phyloP scores from a whole-genome alignment of 1,140 invertebrate species.

The Drosophila grimshawi region DNA sequence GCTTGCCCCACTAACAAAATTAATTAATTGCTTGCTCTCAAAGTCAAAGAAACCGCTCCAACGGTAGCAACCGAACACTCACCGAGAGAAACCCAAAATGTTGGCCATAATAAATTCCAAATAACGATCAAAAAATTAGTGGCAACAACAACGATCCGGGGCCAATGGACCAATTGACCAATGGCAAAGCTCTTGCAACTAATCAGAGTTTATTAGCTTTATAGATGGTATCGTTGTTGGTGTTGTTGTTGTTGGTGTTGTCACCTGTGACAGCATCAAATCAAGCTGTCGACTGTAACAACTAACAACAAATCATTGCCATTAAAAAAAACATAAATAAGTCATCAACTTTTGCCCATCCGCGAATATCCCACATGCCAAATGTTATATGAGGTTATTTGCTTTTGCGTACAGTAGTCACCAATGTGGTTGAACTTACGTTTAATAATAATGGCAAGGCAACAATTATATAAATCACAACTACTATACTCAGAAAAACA shows the following conservation, averaged over 20 bases:
- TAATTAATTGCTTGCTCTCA: constrained; percentile 74
- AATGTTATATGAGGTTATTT: neutral
- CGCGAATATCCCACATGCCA: constrained; percentile 20
- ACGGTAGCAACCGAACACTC: constrained; percentile 35
- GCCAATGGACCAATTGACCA: constrained; percentile 37
- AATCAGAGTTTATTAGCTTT: constrained; percentile 74
- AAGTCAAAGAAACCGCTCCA: constrained; percentile 61
- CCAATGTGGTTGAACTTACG: neutral
- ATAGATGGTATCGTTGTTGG: constrained; percentile 3
- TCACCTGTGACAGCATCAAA: constrained; percentile 23
- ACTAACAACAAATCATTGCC: constrained; percentile 58
- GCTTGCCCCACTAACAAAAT: constrained; percentile 59
- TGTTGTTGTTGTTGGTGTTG: constrained; percentile 29
- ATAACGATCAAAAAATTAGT: constrained; percentile 70
- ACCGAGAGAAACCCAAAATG: constrained; percentile 16
- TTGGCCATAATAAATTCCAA: constrained; percentile 68
- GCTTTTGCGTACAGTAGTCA: constrained; percentile 21
- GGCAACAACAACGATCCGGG: constrained; percentile 32
- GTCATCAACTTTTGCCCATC: constrained; percentile 47
- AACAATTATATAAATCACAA: neutral
- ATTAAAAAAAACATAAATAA: constrained; percentile 63
- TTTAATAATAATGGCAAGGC: neutral
- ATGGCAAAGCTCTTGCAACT: constrained; percentile 58
- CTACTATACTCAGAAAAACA: too few relatives aligned
- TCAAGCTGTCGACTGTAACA: constrained; percentile 42